A percentile compares a stretch with the other conserved stretches of the same genome.
phyloP scores from a whole-genome alignment of 2,113 vertebrate genomes.

The Panthera leo region DNA sequence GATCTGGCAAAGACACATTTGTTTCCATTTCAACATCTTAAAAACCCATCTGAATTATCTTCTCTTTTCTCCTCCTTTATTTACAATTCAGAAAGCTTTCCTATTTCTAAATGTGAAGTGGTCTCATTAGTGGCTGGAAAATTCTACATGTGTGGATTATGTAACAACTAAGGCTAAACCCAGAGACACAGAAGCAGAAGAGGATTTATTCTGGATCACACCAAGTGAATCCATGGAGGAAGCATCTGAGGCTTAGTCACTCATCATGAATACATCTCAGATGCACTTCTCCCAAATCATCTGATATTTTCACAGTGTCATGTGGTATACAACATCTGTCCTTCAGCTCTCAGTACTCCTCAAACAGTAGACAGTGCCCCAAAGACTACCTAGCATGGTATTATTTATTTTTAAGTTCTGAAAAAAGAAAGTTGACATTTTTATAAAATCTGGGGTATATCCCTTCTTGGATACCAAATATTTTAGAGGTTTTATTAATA shows the following conservation, averaged over 20 bases:
- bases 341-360: background rate
- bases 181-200: background rate
- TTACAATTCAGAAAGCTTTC: constrained; percentile 62
- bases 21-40: constrained; percentile 35
- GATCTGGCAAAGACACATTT: background rate
- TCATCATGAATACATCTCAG: background rate
- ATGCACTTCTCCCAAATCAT: background rate
- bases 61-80: constrained; percentile 14
- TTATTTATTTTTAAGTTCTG: background rate
- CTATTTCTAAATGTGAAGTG: constrained; percentile 53
- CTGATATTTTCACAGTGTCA: background rate
- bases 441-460: background rate
- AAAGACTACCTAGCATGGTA: background rate
- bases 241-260: no score
- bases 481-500: background rate
- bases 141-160: constrained; percentile 56
- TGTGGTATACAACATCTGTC: fast-evolving
- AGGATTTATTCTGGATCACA: background rate
- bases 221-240: background rate
- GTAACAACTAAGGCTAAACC: constrained; percentile 22
- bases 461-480: background rate
- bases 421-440: background rate
- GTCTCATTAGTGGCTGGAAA: constrained; percentile 52
- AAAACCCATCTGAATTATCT: constrained; percentile 58
- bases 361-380: background rate